phyloP scores from a whole-genome alignment of 2,888 invertebrate species.

The Aporophyla nigra region DNA sequence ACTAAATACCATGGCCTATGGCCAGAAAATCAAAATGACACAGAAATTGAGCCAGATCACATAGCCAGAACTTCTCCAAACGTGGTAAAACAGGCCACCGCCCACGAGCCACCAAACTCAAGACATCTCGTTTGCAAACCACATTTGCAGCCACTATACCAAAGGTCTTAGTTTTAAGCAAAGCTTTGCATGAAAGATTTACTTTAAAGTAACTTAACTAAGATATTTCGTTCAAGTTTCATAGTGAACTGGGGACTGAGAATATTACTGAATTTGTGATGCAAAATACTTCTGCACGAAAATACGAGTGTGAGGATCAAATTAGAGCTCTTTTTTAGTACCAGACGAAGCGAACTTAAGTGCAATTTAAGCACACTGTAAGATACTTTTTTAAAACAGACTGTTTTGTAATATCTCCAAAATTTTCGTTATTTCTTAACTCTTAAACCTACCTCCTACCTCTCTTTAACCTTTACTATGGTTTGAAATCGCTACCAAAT shows the following conservation, averaged over 20 bases:
- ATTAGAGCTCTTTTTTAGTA: background rate
- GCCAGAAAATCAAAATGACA: background rate
- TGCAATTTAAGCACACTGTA: background rate
- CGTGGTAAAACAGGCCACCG: background rate
- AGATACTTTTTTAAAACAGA: background rate
- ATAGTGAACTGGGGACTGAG: constrained; percentile 19
- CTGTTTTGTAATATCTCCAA: background rate
- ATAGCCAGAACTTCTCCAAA: background rate
- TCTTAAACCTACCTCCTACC: too few relatives aligned
- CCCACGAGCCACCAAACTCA: background rate
- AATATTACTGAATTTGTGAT: constrained; percentile 65
- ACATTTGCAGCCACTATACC: background rate
- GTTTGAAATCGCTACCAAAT: background rate
- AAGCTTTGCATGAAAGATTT: constrained; percentile 36
- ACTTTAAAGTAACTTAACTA: constrained; percentile 31
- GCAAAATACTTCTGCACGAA: constrained; percentile 36
- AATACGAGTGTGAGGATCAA: constrained; percentile 10
- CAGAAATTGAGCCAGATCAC: background rate
- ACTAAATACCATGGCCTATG: too few relatives aligned
- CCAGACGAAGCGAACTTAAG: too few relatives aligned
- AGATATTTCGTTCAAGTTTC: constrained; percentile 43
- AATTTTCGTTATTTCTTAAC: too few relatives aligned
- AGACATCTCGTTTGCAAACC: background rate
- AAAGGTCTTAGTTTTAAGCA: constrained; percentile 16
- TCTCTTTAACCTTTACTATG: background rate